phyloP scores from a whole-genome alignment of 92 coral and sea anemone species.

The Actinostola sp. region DNA sequence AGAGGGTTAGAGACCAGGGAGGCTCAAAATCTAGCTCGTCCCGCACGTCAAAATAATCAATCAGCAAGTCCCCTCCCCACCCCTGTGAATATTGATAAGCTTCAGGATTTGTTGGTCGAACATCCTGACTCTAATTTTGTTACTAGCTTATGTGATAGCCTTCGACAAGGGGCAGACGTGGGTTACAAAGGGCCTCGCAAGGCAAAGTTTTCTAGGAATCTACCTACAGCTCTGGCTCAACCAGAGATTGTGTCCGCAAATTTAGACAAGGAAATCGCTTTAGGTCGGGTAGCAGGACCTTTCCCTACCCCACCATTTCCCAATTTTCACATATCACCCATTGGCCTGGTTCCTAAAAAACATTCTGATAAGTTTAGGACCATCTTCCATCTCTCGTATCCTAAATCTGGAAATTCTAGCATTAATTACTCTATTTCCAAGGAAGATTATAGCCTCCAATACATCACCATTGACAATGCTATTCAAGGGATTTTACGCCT shows the following conservation, averaged over 20 bases:
- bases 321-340: conserved; percentile 65
- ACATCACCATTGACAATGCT: conserved; percentile 54
- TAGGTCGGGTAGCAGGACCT: conserved; percentile 71
- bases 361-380: conserved; percentile 56
- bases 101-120: not conserved
- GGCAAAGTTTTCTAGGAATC: conserved; percentile 14
- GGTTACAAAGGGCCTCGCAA: conserved; percentile 27
- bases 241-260: conserved; percentile 39
- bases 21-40: not conserved
- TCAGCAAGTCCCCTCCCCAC: not conserved
- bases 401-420: no score
- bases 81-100: not conserved
- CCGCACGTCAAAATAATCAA: conserved; percentile 4
- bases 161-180: conserved; percentile 6
- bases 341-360: conserved; percentile 75
- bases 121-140: conserved; percentile 26
- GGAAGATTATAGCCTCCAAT: conserved; percentile 46
- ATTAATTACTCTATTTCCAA: conserved; percentile 48
- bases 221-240: conserved; percentile 42
- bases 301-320: conserved; percentile 53
- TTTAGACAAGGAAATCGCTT: conserved; percentile 33
- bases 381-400: conserved; percentile 62
- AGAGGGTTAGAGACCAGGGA: not conserved
- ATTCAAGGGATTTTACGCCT: conserved; percentile 18
- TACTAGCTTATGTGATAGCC: not conserved